Conservation (phyloP, 2,888 invertebrate genomes). For the Drosophila prostipennis region DNA sequence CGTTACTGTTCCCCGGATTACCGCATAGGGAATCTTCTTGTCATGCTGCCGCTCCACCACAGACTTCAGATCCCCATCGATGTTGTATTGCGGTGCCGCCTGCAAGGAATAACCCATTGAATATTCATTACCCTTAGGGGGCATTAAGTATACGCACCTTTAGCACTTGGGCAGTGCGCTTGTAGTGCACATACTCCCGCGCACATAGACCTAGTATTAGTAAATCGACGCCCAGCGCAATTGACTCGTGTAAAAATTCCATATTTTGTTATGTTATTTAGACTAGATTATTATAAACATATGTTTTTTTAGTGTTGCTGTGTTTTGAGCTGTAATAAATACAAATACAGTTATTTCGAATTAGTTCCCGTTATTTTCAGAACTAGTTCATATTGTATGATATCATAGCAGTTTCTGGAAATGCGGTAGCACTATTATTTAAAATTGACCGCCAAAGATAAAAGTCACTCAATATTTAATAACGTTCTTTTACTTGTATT, state of each 20-base stretch:
- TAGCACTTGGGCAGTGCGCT: conserved; percentile 88
- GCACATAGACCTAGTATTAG: conserved; percentile 90
- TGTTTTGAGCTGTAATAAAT: neutral
- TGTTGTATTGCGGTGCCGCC: conserved; percentile 89
- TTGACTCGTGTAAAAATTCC: conserved; percentile 91
- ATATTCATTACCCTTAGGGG: neutral
- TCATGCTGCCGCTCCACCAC: conserved; percentile 87
- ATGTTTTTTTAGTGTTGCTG: conserved; percentile 23
- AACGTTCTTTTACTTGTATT: too few species aligned
- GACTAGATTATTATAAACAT: conserved; percentile 21
- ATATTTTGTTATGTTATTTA: conserved; percentile 82
- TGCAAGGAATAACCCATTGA: conserved; percentile 72
- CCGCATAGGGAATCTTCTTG: conserved; percentile 89
- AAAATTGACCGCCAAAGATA: neutral
- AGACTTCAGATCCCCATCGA: conserved; percentile 87
- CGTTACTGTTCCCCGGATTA: conserved; percentile 90
- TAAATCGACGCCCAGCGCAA: conserved; percentile 90
- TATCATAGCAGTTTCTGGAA: neutral
- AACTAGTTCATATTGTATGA: conserved; percentile 5
- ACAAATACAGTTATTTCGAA: neutral
- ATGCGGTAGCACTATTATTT: neutral
- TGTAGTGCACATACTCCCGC: conserved; percentile 90
- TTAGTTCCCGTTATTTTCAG: neutral
- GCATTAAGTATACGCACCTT: conserved; percentile 86
- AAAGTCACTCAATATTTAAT: too few species aligned